phyloP scores from a whole-genome alignment of 2,797 vertebrate genomes.

The Scomberomorus guttatus region DNA sequence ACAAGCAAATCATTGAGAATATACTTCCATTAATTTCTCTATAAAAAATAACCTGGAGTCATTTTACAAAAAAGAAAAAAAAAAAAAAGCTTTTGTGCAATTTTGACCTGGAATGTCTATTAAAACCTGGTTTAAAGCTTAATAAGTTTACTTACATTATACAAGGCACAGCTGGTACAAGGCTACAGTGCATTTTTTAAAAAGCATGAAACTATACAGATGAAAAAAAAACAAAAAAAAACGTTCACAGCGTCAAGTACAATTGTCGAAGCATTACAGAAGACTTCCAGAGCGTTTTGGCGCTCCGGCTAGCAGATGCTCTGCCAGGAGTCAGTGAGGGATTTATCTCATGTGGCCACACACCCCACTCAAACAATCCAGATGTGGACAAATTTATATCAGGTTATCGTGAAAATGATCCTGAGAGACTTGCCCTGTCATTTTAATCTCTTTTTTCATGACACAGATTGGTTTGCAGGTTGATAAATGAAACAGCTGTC shows the following conservation, averaged over 20 bases:
- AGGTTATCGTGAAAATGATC: not conserved
- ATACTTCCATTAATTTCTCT: constrained; percentile 86
- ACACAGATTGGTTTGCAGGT: not conserved
- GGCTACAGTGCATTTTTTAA: constrained; percentile 86
- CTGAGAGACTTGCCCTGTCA: not conserved
- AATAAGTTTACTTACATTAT: constrained; percentile 92
- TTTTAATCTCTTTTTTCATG: not conserved
- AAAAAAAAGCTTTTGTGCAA: constrained; percentile 84
- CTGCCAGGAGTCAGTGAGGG: constrained; percentile 59
- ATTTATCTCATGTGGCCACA: constrained; percentile 11
- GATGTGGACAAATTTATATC: not conserved
- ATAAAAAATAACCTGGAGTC: constrained; percentile 65
- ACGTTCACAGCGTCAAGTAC: constrained; percentile 89
- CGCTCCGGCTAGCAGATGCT: constrained; percentile 49
- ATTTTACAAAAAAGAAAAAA: constrained; percentile 71
- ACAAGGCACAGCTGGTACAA: constrained; percentile 95
- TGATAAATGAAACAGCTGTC: not conserved
- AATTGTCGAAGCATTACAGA: constrained; percentile 53
- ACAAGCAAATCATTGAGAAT: constrained; percentile 88
- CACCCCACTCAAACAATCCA: constrained; percentile 2
- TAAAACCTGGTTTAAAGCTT: constrained; percentile 86
- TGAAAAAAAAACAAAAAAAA: constrained; percentile 73
- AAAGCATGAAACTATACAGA: constrained; percentile 68
- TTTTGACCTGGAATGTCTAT: constrained; percentile 86
- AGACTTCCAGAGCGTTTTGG: constrained; percentile 42